These are phyloP conservation scores for Huso huso DNA, from an alignment of 2,797 vertebrate species.

Conservation along the genomic window DNA sequence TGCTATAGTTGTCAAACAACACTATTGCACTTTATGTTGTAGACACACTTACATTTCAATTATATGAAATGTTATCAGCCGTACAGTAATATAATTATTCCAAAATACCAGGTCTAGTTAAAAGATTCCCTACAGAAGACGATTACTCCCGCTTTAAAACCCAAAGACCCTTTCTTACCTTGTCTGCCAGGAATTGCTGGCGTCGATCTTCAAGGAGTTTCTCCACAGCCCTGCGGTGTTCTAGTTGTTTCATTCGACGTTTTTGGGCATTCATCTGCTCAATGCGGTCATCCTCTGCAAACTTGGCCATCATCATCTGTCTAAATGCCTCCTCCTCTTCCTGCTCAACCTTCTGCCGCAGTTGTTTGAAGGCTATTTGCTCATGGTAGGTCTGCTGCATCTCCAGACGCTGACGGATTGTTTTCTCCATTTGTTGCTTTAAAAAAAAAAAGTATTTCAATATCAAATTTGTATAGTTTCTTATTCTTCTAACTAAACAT, in stretches of 20 bases:
- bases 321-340: constrained; percentile 76
- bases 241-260: constrained; percentile 78
- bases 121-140: background rate
- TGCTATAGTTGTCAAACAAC: background rate
- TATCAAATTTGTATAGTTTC: no score
- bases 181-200: constrained; percentile 61
- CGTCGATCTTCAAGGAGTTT: constrained; percentile 69
- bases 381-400: constrained; percentile 67
- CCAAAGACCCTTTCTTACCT: constrained; percentile 47
- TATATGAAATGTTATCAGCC: background rate
- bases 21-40: background rate
- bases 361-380: constrained; percentile 72
- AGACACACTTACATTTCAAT: background rate
- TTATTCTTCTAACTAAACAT: no score
- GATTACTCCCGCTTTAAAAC: background rate
- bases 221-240: constrained; percentile 75
- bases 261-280: constrained; percentile 85
- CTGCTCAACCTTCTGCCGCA: constrained; percentile 52
- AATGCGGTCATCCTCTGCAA: constrained; percentile 80
- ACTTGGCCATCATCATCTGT: constrained; percentile 68
- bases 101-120: background rate
- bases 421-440: constrained; percentile 79
- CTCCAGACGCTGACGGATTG: constrained; percentile 67
- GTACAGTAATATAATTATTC: background rate
- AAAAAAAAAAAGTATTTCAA: background rate